phyloP scores from a whole-genome alignment of 2,797 vertebrate genomes.

The Gadopsis marmoratus region DNA sequence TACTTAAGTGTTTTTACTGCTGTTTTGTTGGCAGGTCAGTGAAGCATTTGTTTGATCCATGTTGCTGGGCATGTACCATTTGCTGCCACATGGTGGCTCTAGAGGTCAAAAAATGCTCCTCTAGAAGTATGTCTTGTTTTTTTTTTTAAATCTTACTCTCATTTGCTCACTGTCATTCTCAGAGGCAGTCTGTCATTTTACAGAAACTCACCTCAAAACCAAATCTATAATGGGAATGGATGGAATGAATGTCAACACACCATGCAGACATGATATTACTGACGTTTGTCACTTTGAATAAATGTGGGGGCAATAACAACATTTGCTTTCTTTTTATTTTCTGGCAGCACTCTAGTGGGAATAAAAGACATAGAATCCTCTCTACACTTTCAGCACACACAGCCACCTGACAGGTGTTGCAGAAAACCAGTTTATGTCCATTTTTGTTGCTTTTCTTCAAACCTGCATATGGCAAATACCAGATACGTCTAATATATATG shows the following conservation, averaged over 20 bases:
- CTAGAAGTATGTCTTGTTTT: not conserved
- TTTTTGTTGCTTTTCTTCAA: not conserved
- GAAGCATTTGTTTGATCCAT: conserved; percentile 15
- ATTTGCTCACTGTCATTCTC: conserved; percentile 25
- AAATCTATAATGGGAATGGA: conserved; percentile 45
- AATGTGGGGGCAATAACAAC: conserved; percentile 17
- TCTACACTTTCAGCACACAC: conserved; percentile 7
- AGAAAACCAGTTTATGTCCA: not conserved
- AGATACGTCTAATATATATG: no score
- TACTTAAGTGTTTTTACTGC: conserved; percentile 37
- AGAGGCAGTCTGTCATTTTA: conserved; percentile 34
- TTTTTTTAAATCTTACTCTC: not conserved
- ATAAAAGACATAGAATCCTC: conserved; percentile 16
- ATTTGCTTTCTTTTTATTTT: conserved; percentile 27
- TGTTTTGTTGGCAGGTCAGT: conserved; percentile 43
- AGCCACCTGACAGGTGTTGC: not conserved
- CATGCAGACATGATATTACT: conserved; percentile 25
- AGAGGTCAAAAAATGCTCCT: conserved; percentile 78
- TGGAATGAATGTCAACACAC: conserved; percentile 48
- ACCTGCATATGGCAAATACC: not conserved
- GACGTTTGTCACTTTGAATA: conserved; percentile 50
- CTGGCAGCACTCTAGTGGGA: conserved; percentile 15
- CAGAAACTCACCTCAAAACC: conserved; percentile 32
- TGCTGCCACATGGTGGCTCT: conserved; percentile 88
- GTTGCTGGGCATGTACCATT: conserved; percentile 39